Evolutionary conservation across 2,113 vertebrate genomes (phyloP).

Genomic region (Clarias macrocephalus): DNA sequence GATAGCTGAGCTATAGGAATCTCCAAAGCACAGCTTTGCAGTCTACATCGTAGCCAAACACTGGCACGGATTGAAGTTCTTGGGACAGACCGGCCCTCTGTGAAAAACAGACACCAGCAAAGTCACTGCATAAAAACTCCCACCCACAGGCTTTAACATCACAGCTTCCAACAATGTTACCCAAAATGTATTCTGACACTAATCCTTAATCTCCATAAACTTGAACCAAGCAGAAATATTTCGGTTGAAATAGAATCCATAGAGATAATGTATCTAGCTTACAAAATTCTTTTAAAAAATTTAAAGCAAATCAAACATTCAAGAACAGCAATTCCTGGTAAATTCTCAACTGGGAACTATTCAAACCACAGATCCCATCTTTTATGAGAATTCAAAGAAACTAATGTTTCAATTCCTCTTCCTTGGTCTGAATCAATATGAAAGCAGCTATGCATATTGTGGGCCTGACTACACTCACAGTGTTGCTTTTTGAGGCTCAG

Average conservation of each 20-base stretch:
- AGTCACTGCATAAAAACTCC: neutral
- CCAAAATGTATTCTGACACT: neutral
- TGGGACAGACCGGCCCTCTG: slow-evolving; percentile 29
- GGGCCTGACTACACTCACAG: slow-evolving; percentile 15
- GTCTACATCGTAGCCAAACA: slow-evolving; percentile 31
- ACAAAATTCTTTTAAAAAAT: neutral
- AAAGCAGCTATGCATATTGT: slow-evolving; percentile 33
- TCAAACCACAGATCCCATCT: slow-evolving; percentile 8
- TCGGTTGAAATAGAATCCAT: neutral
- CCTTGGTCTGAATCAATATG: slow-evolving; percentile 35
- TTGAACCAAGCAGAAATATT: neutral
- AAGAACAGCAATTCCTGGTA: neutral
- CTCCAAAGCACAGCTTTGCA: neutral
- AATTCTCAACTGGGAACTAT: neutral
- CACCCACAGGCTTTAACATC: neutral
- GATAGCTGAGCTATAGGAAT: neutral
- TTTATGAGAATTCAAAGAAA: slow-evolving; percentile 7
- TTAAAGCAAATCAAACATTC: neutral
- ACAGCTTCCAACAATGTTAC: neutral
- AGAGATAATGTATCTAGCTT: neutral
- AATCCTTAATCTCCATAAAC: neutral
- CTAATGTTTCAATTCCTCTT: slow-evolving; percentile 5
- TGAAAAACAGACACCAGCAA: slow-evolving; percentile 39
- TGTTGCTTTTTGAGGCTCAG: slow-evolving; percentile 31
- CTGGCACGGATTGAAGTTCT: neutral